Conservation (phyloP, 1,140 invertebrate species). For the Calycopis cecrops region DNA sequence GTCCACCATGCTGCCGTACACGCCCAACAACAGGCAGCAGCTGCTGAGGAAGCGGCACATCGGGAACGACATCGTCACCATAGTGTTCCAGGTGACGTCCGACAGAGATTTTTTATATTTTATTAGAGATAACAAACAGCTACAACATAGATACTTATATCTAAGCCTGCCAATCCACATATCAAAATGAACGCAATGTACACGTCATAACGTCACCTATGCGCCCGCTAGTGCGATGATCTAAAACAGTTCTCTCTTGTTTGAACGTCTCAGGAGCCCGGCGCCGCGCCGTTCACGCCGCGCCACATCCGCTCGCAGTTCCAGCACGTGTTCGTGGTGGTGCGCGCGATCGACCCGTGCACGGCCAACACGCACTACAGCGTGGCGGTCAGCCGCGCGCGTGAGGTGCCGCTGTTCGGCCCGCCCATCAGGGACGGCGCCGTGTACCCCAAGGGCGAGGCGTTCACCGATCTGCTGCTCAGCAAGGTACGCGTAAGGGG, state of each 20-base stretch:
- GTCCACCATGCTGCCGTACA: conserved; percentile 94
- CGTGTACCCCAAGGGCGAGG: conserved; percentile 90
- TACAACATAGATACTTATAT: no score
- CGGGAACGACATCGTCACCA: conserved; percentile 96
- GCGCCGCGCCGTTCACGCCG: conserved; percentile 93
- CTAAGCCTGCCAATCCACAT: no score
- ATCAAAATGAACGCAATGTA: no score
- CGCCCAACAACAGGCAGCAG: conserved; percentile 93
- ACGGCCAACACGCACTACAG: conserved; percentile 93
- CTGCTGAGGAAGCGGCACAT: conserved; percentile 94
- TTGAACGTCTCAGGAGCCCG: conserved; percentile 89
- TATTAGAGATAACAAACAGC: no score
- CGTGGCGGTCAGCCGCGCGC: conserved; percentile 94
- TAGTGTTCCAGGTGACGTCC: conserved; percentile 88
- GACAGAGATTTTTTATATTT: no score
- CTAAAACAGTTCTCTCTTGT: no score
- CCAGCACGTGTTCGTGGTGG: conserved; percentile 98
- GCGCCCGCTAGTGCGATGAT: no score
- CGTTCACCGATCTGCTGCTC: conserved; percentile 94
- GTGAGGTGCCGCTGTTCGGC: conserved; percentile 96
- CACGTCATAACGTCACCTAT: no score
- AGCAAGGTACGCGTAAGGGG: conserved; percentile 84
- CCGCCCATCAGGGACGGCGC: conserved; percentile 91
- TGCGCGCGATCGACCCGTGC: conserved; percentile 92
- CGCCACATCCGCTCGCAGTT: conserved; percentile 96